Conservation (phyloP, 2,888 invertebrate genomes). For the Pantelozetes paolii region DNA sequence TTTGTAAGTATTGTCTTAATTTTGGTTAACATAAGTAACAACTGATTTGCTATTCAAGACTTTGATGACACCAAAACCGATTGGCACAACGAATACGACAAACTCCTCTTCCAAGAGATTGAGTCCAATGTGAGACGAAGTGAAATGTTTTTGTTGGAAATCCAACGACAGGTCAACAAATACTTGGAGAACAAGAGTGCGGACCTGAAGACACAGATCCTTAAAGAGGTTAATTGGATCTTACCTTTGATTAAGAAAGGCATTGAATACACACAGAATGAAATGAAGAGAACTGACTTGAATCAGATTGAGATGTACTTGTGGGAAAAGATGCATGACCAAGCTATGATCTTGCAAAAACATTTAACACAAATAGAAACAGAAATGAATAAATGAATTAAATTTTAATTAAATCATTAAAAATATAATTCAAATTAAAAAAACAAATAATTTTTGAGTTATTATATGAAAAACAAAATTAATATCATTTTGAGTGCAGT, state of each 20-base stretch:
- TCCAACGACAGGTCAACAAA: background rate
- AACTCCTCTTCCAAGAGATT: background rate
- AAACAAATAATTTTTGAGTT: too few species aligned
- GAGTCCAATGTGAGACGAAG: background rate
- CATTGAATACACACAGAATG: background rate
- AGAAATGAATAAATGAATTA: background rate
- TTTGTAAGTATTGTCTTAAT: background rate
- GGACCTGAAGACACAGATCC: background rate
- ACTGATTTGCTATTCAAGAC: background rate
- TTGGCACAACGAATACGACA: background rate
- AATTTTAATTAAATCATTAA: too few species aligned
- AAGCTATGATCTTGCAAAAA: background rate
- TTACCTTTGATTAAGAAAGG: background rate
- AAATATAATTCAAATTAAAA: too few species aligned
- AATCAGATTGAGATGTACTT: background rate
- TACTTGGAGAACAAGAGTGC: background rate
- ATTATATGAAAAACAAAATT: too few species aligned
- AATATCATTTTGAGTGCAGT: too few species aligned
- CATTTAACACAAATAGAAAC: background rate
- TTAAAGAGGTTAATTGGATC: background rate
- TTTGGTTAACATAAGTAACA: background rate
- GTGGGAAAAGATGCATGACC: background rate
- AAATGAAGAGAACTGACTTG: slow-evolving; percentile 15
- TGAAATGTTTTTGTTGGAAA: background rate
- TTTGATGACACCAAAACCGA: background rate